Evolutionary conservation across 2,797 vertebrate genomes (phyloP).

Genomic region (Danio choprae): DNA sequence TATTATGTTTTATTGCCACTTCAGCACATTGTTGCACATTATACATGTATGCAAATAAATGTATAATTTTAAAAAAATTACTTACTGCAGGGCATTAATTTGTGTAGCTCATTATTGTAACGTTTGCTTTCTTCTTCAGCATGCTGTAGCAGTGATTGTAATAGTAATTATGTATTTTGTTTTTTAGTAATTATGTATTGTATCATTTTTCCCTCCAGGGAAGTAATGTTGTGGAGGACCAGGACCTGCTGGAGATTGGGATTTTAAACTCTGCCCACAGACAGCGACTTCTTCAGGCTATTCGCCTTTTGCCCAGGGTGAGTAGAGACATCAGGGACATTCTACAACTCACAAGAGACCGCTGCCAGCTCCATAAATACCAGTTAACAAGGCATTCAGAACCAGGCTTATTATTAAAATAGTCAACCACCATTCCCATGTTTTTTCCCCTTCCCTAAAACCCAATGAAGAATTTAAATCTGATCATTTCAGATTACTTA

Average conservation of each 20-base stretch:
- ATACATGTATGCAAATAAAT: not conserved
- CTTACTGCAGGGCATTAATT: no score
- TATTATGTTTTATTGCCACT: not conserved
- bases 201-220: slow-evolving; percentile 79
- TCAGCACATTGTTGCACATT: not conserved
- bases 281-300: slow-evolving; percentile 96
- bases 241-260: slow-evolving; percentile 97
- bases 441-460: not conserved
- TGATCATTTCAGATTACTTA: no score
- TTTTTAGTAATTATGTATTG: not conserved
- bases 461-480: no score
- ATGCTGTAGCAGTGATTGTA: no score
- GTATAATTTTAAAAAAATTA: no score
- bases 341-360: not conserved
- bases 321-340: slow-evolving; percentile 51
- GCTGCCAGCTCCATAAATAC: not conserved
- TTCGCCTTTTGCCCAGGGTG: slow-evolving; percentile 96
- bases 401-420: not conserved
- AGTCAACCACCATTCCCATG: not conserved
- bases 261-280: slow-evolving; percentile 97
- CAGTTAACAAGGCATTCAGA: not conserved
- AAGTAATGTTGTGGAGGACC: slow-evolving; percentile 98
- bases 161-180: not conserved
- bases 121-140: no score
- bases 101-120: no score